Evolutionary conservation across 1,140 invertebrate genomes (phyloP), one percentile per base, ranked within the genome.

Genomic region (Drosophila azteca): DNA sequence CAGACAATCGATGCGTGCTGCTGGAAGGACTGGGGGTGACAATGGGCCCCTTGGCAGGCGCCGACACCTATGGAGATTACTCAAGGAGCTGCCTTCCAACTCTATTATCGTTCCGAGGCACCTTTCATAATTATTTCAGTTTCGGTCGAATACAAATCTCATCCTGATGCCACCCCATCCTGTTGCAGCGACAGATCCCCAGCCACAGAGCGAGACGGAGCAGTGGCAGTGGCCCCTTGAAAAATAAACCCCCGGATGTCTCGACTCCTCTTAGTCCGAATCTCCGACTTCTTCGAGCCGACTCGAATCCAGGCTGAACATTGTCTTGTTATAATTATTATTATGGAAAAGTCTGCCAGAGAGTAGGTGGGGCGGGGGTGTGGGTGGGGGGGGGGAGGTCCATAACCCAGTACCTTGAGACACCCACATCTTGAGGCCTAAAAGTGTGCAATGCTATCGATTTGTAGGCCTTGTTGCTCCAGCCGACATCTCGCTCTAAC

Each of bases 391-490:
- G 17, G 17, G 31, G 2, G 35, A 1, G 11, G 11, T 4, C 35
- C 4, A 11, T 11, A 54, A 43, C 20, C 52, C 52, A 6, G 43
- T 7, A n/a, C 26, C 70, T 59, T 58, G 59, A 63, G 62, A 69
- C 58, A 57, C 55, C 63, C 49, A 74, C 74, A 45, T 75, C 78
- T 82, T 85, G 52, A 71, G 70, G 63, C 74, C 78, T 79, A 75
- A 78, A 71, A 88, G 78, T 77, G 66, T 81, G 83, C 70, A 76
- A 71, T 68, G 62, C 26, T 65, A 85, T 88, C 75, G 82, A 88
- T 87, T 75, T 79, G 55, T 61, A 62, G 60, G 64, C 50, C 46
- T 49, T 70, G 57, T 66, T 66, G 75, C 68, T 76, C 39, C 71
- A 84, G 44, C 66, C 44, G 66, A 58, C 71, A 65, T 88, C 78